Conservation (phyloP, 2,888 invertebrate species). For the Epsilonema sp. region DNA sequence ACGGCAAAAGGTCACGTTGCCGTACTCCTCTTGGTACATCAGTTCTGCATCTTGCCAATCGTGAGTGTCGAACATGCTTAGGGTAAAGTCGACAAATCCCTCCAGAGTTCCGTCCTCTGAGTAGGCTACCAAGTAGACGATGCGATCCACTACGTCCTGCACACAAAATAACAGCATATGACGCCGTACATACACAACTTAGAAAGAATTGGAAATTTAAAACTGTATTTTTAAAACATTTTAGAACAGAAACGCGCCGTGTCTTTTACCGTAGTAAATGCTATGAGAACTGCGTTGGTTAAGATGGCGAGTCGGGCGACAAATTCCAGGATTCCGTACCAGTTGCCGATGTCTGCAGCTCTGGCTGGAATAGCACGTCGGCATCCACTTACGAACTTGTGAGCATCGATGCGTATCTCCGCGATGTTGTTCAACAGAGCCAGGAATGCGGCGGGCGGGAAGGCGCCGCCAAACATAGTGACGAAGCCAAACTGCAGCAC, state of each 20-base stretch:
- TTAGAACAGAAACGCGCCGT: too few species aligned
- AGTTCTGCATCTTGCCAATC: neutral
- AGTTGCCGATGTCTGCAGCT: constrained; percentile 1
- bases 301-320: constrained; percentile 75
- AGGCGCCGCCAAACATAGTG: constrained; percentile 85
- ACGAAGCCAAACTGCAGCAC: constrained; percentile 87
- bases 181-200: too few species aligned
- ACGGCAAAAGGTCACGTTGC: neutral
- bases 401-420: constrained; percentile 78
- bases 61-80: neutral
- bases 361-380: constrained; percentile 42
- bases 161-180: too few species aligned
- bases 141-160: constrained; percentile 80
- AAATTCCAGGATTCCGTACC: constrained; percentile 55
- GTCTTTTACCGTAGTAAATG: constrained; percentile 86
- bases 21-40: neutral
- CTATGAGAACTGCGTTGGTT: constrained; percentile 82
- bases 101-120: constrained; percentile 40
- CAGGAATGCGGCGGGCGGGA: constrained; percentile 80
- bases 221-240: too few species aligned
- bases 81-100: constrained; percentile 3
- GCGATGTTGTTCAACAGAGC: constrained; percentile 77
- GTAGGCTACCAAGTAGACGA: constrained; percentile 66
- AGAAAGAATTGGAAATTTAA: too few species aligned
- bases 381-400: constrained; percentile 62